phyloP scores from a whole-genome alignment of 2,113 vertebrate species.

The Indicator maculatus region DNA sequence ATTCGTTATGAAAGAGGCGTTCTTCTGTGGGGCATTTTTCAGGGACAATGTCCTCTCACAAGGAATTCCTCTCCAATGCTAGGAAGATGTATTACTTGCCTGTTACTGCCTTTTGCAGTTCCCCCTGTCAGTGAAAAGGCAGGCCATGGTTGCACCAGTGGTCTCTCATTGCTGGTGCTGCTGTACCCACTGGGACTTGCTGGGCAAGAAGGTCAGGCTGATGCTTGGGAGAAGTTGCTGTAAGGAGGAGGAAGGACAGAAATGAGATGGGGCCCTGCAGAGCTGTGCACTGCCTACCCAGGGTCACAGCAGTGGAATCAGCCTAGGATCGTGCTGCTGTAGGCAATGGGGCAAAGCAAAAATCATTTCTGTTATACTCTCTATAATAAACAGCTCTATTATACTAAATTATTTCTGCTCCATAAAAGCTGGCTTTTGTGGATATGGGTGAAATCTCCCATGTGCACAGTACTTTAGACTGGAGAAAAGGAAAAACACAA shows the following conservation, averaged over 20 bases:
- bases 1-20: fast-evolving
- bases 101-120: not conserved
- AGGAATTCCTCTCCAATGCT: not conserved
- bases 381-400: not conserved
- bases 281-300: not conserved
- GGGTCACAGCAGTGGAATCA: fast-evolving
- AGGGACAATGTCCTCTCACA: not conserved
- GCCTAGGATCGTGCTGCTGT: not conserved
- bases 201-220: not conserved
- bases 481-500: not conserved
- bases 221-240: not conserved
- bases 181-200: fast-evolving
- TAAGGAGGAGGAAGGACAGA: not conserved
- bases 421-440: not conserved
- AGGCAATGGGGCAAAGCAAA: not conserved
- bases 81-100: not conserved
- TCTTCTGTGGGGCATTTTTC: not conserved
- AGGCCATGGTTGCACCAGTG: not conserved
- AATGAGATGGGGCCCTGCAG: fast-evolving
- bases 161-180: not conserved
- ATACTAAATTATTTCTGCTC: not conserved
- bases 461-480: not conserved
- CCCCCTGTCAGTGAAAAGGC: not conserved
- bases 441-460: not conserved
- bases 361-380: too few species aligned